Percentiles rank a stretch among this genome's conserved stretches.
Evolutionary conservation across 2,888 invertebrate genomes (phyloP).

Genomic region (Harpagoxenus sublaevis): DNA sequence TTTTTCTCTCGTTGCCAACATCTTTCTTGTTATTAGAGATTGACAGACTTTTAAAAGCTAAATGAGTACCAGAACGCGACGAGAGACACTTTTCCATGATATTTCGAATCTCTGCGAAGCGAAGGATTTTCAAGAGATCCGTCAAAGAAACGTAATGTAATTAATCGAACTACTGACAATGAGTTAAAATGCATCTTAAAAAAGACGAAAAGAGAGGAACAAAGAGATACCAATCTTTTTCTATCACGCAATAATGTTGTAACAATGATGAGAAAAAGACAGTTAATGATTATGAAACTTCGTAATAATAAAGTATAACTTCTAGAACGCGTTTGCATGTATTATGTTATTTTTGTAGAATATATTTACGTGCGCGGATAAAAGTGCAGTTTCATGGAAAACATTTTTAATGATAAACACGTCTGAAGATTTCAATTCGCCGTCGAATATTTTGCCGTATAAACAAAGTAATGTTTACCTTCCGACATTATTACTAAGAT

Average conservation of each 20-base stretch:
- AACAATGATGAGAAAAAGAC: background rate
- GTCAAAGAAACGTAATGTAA: background rate
- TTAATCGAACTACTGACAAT: background rate
- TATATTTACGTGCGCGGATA: background rate
- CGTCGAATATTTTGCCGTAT: background rate
- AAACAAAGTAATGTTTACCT: conserved; percentile 12
- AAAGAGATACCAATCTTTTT: background rate
- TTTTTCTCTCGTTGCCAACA: background rate
- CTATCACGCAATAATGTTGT: background rate
- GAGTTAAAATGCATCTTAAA: background rate
- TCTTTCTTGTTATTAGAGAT: background rate
- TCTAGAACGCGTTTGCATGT: background rate
- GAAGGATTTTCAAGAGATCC: conserved; percentile 6
- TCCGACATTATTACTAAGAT: background rate
- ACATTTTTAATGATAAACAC: background rate
- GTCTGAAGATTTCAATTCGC: background rate
- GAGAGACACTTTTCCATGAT: background rate
- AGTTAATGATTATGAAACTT: conserved; percentile 21
- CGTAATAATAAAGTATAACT: background rate
- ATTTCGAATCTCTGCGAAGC: background rate
- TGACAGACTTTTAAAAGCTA: background rate
- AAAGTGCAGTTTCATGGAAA: background rate
- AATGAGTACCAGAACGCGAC: background rate
- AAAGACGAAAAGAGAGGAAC: background rate
- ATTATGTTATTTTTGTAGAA: background rate